Evolutionary conservation across 2,888 invertebrate genomes (phyloP).

Genomic region (Odontothrips loti): DNA sequence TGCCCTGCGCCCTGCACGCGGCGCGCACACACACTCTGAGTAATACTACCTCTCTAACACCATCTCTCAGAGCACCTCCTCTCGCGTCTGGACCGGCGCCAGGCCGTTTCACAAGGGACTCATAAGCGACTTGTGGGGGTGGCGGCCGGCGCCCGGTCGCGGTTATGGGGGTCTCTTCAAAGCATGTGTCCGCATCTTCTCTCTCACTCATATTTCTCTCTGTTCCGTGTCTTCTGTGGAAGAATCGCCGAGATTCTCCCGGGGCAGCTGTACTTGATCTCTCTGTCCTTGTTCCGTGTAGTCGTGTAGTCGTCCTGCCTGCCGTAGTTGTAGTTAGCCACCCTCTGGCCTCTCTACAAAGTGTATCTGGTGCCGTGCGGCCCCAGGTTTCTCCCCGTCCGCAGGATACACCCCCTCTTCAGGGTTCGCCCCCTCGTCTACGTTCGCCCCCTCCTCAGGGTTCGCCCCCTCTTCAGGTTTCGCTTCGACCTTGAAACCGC

Average conservation of each 20-base stretch:
- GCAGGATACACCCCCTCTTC: slow-evolving; percentile 18
- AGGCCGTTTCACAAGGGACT: no score
- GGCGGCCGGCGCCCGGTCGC: not conserved
- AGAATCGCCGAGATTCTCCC: no score
- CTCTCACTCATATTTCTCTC: not conserved
- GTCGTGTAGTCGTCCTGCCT: not conserved
- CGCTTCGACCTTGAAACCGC: slow-evolving; percentile 35
- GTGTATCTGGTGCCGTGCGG: not conserved
- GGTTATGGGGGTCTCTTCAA: not conserved
- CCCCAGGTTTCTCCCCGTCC: slow-evolving; percentile 16
- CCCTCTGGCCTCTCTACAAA: not conserved
- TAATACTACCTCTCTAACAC: no score
- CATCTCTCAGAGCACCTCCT: no score
- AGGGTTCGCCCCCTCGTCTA: slow-evolving; percentile 27
- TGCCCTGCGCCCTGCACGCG: no score
- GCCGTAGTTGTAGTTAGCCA: not conserved
- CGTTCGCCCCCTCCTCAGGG: slow-evolving; percentile 18
- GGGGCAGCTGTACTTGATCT: no score
- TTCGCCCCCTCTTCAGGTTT: slow-evolving; percentile 32
- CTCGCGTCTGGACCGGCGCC: no score
- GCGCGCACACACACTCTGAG: no score
- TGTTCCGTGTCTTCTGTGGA: not conserved
- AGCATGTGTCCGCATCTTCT: not conserved
- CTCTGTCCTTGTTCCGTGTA: not conserved
- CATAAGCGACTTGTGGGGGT: no score